Evolutionary conservation across 2,113 vertebrate species (phyloP), one percentile per base, ranked within the genome.

Genomic region (Micromys minutus): DNA sequence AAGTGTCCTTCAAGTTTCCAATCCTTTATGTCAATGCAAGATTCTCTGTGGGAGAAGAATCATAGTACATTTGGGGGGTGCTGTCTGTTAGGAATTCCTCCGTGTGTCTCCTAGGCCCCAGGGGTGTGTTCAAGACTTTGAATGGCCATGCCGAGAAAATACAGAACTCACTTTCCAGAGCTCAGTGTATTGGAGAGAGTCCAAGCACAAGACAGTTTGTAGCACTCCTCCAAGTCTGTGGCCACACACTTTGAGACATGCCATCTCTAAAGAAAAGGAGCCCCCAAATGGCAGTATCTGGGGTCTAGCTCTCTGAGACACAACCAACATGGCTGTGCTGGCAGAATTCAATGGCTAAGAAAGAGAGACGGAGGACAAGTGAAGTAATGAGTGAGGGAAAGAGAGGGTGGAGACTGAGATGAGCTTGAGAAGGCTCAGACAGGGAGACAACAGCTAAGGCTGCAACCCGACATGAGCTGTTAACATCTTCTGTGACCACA

Each of bases 401-500:
- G 29, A 76, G 71, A 87, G 65, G 21, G 5, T 29, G 17, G 50
- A 65, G 22, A 22, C 11, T 12, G 39, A 15, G 34, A 63, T 36
- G 26, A 81, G 17, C 7, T 26, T 17, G 26, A 90, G 6, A 91
- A 55, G 65, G 11, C 12, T 77, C 81, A 74, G n/a, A n/a, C 67
- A 55, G 55, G 45, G 47, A 83, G 26, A 39, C 81, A 52, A 36
- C 39, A 57, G 29, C 59, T 67, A 47, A 11, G 61, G 55, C n/a
- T 72, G 69, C 87, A 93, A 83, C 74, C 61, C 29, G 63, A 7
- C n/a, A 42, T 17, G 80, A 94, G 63, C 76, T 81, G 26, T 71
- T 87, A 65, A 91, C 80, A 63, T 72, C 55, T 57, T 77, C 67
- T 83, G 55, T 86, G 91, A 95, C 86, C 93, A 92, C 67, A 92